phyloP scores from a whole-genome alignment of 2,113 vertebrate species.

The Cairina moschata region DNA sequence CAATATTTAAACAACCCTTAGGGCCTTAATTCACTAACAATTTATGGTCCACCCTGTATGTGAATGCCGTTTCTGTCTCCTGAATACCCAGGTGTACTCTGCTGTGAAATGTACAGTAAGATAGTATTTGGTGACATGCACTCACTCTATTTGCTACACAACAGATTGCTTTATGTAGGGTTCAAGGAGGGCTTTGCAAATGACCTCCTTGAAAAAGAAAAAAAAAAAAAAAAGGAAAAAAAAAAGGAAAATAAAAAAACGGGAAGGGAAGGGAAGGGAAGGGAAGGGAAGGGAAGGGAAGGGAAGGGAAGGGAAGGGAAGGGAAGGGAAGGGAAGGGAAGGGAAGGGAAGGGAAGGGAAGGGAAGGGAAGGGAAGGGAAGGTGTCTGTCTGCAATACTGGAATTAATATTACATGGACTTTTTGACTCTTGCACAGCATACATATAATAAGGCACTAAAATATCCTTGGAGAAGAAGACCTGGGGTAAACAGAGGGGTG shows the following conservation, averaged over 20 bases:
- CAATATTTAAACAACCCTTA: slow-evolving; percentile 71
- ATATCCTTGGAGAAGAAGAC: not conserved
- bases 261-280: no score
- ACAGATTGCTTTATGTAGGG: not conserved
- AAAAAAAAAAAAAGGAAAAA: not conserved
- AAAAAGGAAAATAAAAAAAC: no score
- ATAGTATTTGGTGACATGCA: not conserved
- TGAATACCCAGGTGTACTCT: slow-evolving; percentile 7
- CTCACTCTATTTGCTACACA: not conserved
- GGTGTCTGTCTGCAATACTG: not conserved
- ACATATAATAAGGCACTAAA: not conserved
- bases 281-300: no score
- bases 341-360: no score
- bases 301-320: no score
- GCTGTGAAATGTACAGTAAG: not conserved
- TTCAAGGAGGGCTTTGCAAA: not conserved
- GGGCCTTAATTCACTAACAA: slow-evolving; percentile 52
- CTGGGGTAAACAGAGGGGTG: not conserved
- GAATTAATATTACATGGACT: not conserved
- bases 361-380: not conserved
- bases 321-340: no score
- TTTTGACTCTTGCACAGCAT: not conserved
- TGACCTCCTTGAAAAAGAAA: not conserved
- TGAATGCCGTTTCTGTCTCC: not conserved
- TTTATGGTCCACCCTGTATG: not conserved